These are phyloP conservation scores for Chelmon rostratus DNA, from an alignment of 2,797 vertebrate genomes.

Conservation along the genomic window DNA sequence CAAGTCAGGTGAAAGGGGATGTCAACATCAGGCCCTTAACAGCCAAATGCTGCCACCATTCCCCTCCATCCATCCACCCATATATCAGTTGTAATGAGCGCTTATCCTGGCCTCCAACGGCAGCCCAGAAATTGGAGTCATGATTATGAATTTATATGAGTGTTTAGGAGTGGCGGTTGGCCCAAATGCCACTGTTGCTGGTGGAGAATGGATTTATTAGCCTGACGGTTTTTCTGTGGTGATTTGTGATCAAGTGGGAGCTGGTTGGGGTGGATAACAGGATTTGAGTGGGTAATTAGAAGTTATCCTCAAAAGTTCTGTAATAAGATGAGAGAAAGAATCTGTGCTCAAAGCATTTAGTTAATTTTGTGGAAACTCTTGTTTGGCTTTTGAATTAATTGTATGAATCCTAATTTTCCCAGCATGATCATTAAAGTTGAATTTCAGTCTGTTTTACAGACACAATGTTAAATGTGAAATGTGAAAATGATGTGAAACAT, in stretches of 20 bases:
- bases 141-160: slow-evolving; percentile 94
- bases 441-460: slow-evolving; percentile 14
- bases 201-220: slow-evolving; percentile 80
- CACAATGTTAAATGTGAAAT: slow-evolving; percentile 13
- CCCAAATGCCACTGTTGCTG: slow-evolving; percentile 68
- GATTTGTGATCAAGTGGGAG: slow-evolving; percentile 58
- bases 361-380: slow-evolving; percentile 46
- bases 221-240: slow-evolving; percentile 57
- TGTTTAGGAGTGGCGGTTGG: slow-evolving; percentile 80
- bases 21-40: slow-evolving; percentile 63
- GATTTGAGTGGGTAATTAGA: slow-evolving; percentile 50
- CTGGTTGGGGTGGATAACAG: slow-evolving; percentile 30
- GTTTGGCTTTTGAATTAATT: slow-evolving; percentile 43
- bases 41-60: slow-evolving; percentile 42
- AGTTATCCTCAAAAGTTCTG: slow-evolving; percentile 48
- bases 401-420: slow-evolving; percentile 32
- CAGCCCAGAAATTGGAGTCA: slow-evolving; percentile 77
- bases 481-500: slow-evolving; percentile 39
- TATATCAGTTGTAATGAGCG: slow-evolving; percentile 79
- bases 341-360: slow-evolving; percentile 23
- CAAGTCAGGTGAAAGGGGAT: slow-evolving; percentile 76
- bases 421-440: slow-evolving; percentile 38
- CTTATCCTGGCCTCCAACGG: slow-evolving; percentile 55
- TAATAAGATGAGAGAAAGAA: slow-evolving; percentile 5
- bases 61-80: slow-evolving; percentile 59